Evolutionary conservation across 2,113 vertebrate genomes (phyloP).

Genomic region (Riparia riparia): DNA sequence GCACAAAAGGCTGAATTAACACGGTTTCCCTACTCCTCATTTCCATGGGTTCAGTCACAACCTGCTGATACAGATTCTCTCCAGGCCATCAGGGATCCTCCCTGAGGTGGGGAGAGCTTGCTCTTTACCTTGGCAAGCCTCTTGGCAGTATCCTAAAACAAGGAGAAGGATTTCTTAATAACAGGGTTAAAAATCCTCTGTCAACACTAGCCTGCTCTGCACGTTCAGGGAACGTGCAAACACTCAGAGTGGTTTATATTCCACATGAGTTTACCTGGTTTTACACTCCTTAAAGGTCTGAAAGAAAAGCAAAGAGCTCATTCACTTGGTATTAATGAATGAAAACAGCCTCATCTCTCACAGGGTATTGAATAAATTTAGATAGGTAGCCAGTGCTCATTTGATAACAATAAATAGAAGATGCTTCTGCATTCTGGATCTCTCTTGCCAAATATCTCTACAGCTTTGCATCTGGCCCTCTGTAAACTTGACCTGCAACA

Average conservation of each 20-base stretch:
- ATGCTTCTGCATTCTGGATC: neutral
- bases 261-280: neutral
- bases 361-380: neutral
- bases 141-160: neutral
- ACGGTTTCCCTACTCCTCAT: neutral
- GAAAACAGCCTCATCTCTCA: neutral
- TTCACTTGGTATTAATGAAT: neutral
- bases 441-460: neutral
- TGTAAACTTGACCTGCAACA: neutral
- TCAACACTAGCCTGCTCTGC: neutral
- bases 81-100: neutral
- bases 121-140: slow-evolving; percentile 21
- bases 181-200: neutral
- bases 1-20: neutral
- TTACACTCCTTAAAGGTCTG: neutral
- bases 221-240: neutral
- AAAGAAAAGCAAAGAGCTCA: neutral
- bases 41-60: neutral
- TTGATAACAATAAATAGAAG: neutral
- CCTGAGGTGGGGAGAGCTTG: neutral
- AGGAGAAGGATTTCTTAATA: neutral
- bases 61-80: neutral
- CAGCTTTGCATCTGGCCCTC: neutral
- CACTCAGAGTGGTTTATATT: neutral
- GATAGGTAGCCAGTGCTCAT: neutral